Evolutionary conservation across 1,140 invertebrate genomes (phyloP), one percentile per base, ranked within the genome.

Genomic region (Oreohelix idahoensis): DNA sequence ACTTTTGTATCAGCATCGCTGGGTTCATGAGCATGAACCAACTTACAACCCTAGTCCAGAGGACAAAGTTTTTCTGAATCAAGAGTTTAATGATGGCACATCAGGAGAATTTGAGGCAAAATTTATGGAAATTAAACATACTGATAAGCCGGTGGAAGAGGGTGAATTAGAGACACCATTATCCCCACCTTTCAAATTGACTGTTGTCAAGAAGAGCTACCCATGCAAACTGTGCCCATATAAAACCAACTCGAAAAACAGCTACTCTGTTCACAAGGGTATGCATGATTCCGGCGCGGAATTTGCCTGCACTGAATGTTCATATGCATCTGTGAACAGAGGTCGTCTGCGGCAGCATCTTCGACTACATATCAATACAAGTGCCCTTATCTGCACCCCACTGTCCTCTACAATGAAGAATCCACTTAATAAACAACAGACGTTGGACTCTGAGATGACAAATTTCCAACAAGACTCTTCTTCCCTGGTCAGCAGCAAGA

Each of bases 161-260:
- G 75, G 69, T 75, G 79, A 81, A 35, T 42, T 26, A 23, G 38
- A 76, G 38, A 39, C 73, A 51, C 23, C 38, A 35, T 5, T 58
- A 13, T 81, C 81, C 36, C 84, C 82, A 26, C 83, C 83, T 42
- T 82, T 84, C 35, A 86, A 84, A 79, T 83, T 83, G 53, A 79
- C 83, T 38, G 82, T 84, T 53, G 84, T 87, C 23, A 87, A 88
- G 75, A 87, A 80, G 42, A 83, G 81, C 51, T 85, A 86, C 73
- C 73, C 66, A 20, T 92, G 91, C 80, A 88, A 87, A 38, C 81
- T 88, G 15, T 92, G 91, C 84, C 90, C 89, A 23, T 92, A 89
- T 80, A 86, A 84, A 10, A 88, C 86, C 32, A 87, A 85, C 38
- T 91, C 88, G 79, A 87, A 87, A 70, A 89, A 87, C 81, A 89